Conservation (phyloP, 2,113 vertebrate genomes). For the Brevimyrus niger region DNA sequence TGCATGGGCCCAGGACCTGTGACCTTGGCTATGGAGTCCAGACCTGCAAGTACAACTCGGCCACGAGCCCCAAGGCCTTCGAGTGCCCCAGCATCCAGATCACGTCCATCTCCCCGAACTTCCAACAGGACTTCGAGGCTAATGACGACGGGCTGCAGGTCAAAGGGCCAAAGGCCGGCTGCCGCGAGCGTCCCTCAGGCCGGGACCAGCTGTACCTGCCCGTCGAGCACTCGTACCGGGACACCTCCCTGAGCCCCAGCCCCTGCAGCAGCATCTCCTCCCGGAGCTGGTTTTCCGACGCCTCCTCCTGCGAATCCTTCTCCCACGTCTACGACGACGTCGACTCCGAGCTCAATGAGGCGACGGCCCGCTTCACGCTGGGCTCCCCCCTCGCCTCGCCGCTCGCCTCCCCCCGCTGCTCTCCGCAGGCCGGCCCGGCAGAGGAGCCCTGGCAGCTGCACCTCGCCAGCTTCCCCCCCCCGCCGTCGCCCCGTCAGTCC, state of each 20-base stretch:
- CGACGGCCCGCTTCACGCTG: conserved; percentile 71
- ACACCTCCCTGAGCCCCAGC: conserved; percentile 57
- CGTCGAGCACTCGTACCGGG: conserved; percentile 78
- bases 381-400: conserved; percentile 72
- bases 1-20: conserved; percentile 62
- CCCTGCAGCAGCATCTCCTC: conserved; percentile 65
- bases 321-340: conserved; percentile 82
- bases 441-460: conserved; percentile 78
- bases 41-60: conserved; percentile 60
- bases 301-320: conserved; percentile 91
- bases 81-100: conserved; percentile 96
- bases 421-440: conserved; percentile 65
- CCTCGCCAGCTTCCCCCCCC: conserved; percentile 59
- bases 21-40: conserved; percentile 57
- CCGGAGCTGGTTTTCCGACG: conserved; percentile 64
- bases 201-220: conserved; percentile 87
- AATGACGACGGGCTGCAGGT: conserved; percentile 24
- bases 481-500: conserved; percentile 78
- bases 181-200: conserved; percentile 33
- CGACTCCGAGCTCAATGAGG: conserved; percentile 79
- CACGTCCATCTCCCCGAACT: conserved; percentile 72
- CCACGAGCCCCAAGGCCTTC: conserved; percentile 76
- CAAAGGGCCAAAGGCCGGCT: conserved; percentile 27
- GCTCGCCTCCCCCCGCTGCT: conserved; percentile 57
- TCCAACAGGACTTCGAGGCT: conserved; percentile 34